Percentiles rank a stretch among this genome's conserved stretches.
phyloP scores from a whole-genome alignment of 2,113 vertebrate species.

The Melanostigma gelatinosum region DNA sequence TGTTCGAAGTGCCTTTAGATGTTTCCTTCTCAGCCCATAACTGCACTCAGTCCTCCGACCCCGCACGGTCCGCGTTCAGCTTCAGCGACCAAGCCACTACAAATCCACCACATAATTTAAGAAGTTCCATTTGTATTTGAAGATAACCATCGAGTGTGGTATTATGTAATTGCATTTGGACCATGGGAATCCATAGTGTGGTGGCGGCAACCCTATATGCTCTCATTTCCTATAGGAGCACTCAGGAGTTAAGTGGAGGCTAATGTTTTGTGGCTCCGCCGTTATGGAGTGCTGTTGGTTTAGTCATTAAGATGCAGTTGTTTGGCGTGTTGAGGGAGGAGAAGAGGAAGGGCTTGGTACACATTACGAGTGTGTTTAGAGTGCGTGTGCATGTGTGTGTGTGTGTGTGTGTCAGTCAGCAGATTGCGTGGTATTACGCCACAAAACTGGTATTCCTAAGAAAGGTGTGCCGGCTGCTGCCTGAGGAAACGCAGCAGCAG shows the following conservation, averaged over 20 bases:
- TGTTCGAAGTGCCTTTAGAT: conserved; percentile 45
- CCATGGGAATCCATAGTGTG: conserved; percentile 71
- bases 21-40: conserved; percentile 53
- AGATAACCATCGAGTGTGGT: conserved; percentile 68
- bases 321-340: conserved; percentile 6
- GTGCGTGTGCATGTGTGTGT: conserved; percentile 4
- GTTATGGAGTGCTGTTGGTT: conserved; percentile 68
- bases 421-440: conserved; percentile 17
- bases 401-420: not conserved
- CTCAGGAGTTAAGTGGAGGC: conserved; percentile 71
- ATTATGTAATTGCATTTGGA: conserved; percentile 72
- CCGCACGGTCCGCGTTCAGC: conserved; percentile 32
- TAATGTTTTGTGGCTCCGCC: conserved; percentile 74
- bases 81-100: conserved; percentile 53
- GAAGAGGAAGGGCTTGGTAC: not conserved
- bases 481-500: not conserved
- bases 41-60: conserved; percentile 66
- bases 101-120: conserved; percentile 65
- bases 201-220: conserved; percentile 69
- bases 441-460: conserved; percentile 9
- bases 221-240: conserved; percentile 77
- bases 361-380: not conserved
- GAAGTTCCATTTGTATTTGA: conserved; percentile 66
- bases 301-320: conserved; percentile 58
- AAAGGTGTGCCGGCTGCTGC: conserved; percentile 28